Percentiles rank a stretch among this genome's conserved stretches.
Evolutionary conservation across 2,113 vertebrate species (phyloP).

Genomic region (Barnardius zonarius): DNA sequence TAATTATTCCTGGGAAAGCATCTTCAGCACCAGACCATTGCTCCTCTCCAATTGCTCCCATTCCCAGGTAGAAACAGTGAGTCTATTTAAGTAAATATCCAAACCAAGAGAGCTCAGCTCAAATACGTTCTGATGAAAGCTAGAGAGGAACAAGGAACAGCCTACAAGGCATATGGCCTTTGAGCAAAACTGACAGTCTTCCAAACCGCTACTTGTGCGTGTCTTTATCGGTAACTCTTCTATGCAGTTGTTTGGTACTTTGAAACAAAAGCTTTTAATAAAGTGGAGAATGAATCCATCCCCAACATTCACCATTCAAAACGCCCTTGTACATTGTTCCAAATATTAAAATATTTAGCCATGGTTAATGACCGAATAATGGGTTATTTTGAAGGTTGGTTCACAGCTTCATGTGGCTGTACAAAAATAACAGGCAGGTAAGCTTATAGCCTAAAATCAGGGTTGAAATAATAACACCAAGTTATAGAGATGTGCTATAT

Average conservation of each 20-base stretch:
- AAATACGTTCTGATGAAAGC: rapidly evolving
- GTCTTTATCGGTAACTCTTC: neutral
- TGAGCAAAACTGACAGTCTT: neutral
- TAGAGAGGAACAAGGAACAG: neutral
- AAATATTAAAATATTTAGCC: neutral
- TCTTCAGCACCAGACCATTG: rapidly evolving
- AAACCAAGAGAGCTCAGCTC: neutral
- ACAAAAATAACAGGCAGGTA: neutral
- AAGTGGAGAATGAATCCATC: neutral
- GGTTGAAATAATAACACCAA: neutral
- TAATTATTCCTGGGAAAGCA: rapidly evolving
- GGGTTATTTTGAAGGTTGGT: neutral
- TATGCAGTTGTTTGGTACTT: neutral
- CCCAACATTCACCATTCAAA: neutral
- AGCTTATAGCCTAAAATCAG: neutral
- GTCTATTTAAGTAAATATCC: neutral
- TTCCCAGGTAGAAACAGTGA: neutral
- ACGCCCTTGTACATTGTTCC: neutral
- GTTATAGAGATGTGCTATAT: neutral
- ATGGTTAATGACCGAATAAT: neutral
- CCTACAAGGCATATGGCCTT: neutral
- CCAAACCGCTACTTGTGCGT: neutral
- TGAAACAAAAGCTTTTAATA: too few species aligned
- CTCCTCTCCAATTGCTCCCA: neutral
- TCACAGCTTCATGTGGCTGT: neutral